Base-by-base conservation (phyloP, 2,888 invertebrate genomes). In the Torymus texanus region DNA sequence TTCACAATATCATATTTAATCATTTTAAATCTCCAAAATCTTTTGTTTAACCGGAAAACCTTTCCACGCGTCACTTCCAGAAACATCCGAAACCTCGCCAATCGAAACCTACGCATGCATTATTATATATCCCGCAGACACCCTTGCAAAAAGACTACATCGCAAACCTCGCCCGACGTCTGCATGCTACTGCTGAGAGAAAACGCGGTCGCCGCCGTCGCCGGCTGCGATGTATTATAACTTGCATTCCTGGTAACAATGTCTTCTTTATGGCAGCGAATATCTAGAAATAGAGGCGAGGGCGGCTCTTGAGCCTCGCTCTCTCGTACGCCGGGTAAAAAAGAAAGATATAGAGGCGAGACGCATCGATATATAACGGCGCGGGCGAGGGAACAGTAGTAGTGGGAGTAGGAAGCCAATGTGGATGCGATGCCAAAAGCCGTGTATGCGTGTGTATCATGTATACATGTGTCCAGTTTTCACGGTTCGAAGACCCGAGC, bases 401-500 rank as follows among this genome's bases (percentile, higher is more conserved):
- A 58, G 70, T 51, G 61, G 18, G 51, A 65, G 59, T 18, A 53
- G 65, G 58, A 53, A 16, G 71, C 51, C 12, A 14, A 41, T 8
- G 41, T 41, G 10, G 41, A 41, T 8, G 53, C 41, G 53, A 51
- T 58, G 18, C 51, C 24, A 70, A 71, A 74, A 73, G 16, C 41
- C 41, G 41, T 8, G 50, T 58, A 59, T 62, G 56, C n/a, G n/a
- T 56, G 78, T 75, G 21, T 21, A 2, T 21, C 21, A 21, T 21
- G 21, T 21, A 21, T 21, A 2, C 2, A 21, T 21, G 56, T 56
- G 78, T 75, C 70, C 79, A 84, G 83, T 84, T 83, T 84, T 83
- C 83, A 83, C 83, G 84, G 84, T 84, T 85, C 84, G 84, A 81
- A 82, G 84, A 84, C 82, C 84, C 81, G 81, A 81, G 76, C 41